phyloP scores from a whole-genome alignment of 2,113 vertebrate genomes.

The Alces alces region DNA sequence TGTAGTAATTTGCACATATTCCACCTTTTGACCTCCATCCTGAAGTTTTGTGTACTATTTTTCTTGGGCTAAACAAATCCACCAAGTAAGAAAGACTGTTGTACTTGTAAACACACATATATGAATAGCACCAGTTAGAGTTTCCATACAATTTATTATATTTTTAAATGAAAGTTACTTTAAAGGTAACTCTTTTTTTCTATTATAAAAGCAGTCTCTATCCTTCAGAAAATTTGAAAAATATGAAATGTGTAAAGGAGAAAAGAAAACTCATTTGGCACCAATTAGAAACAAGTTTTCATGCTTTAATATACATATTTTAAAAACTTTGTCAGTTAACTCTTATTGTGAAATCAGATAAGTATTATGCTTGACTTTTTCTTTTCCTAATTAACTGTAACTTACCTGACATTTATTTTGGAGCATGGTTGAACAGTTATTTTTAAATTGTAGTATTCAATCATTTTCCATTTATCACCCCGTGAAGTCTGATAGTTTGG shows the following conservation, averaged over 20 bases:
- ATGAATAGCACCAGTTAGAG: not conserved
- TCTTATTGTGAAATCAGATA: not conserved
- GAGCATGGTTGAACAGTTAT: not conserved
- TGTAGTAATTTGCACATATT: not conserved
- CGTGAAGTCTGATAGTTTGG: not conserved
- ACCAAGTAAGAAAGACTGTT: not conserved
- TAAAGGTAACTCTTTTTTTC: not conserved
- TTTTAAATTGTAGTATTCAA: not conserved
- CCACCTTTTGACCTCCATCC: not conserved
- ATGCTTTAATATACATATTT: not conserved
- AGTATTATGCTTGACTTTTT: not conserved
- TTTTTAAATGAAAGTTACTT: not conserved
- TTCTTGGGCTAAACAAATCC: not conserved
- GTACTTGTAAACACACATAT: not conserved
- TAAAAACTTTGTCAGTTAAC: not conserved
- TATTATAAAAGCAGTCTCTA: not conserved
- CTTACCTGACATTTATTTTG: not conserved
- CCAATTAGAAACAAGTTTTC: not conserved
- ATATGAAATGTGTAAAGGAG: not conserved
- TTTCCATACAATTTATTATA: not conserved
- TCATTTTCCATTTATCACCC: not conserved
- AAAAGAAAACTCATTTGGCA: not conserved
- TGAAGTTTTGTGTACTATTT: not conserved
- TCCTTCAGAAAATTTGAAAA: not conserved
- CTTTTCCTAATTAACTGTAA: not conserved